Percentiles rank a stretch among this genome's conserved stretches.
These are phyloP conservation scores for Trachelus troglodyta DNA, from an alignment of 2,888 invertebrate genomes.

Conservation along the genomic window DNA sequence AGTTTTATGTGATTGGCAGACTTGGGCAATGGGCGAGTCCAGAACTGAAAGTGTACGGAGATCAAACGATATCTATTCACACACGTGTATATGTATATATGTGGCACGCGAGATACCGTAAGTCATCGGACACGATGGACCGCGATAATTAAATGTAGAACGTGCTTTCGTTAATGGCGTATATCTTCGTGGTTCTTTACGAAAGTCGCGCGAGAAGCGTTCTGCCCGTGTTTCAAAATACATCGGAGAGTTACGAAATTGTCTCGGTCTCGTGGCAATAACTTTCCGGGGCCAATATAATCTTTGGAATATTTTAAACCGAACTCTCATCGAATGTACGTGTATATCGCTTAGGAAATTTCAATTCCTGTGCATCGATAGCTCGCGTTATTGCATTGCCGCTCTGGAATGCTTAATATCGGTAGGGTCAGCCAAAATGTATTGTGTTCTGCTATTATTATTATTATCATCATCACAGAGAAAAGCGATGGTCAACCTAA, in stretches of 20 bases:
- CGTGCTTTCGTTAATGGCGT: neutral
- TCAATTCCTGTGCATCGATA: constrained; percentile 57
- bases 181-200: neutral
- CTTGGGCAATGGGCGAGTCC: neutral
- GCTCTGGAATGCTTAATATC: constrained; percentile 62
- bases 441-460: constrained; percentile 37
- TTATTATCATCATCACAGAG: neutral
- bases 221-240: neutral
- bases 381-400: constrained; percentile 58
- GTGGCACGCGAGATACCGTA: neutral
- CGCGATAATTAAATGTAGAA: neutral
- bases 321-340: constrained; percentile 16
- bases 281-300: constrained; percentile 29
- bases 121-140: neutral
- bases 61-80: neutral
- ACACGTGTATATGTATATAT: neutral
- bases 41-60: neutral
- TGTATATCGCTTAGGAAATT: constrained; percentile 37
- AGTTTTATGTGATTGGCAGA: neutral
- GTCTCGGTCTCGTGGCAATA: neutral
- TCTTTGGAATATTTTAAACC: constrained; percentile 52
- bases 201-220: neutral
- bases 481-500: constrained; percentile 48
- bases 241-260: neutral
- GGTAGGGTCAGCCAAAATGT: constrained; percentile 49